Percentiles rank a stretch among this genome's conserved stretches.
Evolutionary conservation across 2,888 invertebrate species (phyloP).

Genomic region (Thecophora atra): DNA sequence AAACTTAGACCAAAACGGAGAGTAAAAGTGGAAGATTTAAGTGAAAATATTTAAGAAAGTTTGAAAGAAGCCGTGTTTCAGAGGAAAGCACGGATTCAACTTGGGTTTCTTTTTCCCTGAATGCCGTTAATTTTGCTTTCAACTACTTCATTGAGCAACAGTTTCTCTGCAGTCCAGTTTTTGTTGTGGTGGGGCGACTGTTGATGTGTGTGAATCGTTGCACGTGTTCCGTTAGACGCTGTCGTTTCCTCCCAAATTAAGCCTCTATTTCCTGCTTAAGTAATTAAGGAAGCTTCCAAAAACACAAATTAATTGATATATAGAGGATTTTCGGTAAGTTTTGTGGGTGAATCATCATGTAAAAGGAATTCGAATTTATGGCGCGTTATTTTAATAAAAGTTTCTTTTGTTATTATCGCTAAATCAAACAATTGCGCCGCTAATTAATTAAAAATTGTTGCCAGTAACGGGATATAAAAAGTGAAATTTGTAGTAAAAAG

Average conservation of each 20-base stretch:
- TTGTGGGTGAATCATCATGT: not conserved
- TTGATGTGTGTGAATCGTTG: not conserved
- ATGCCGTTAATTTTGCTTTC: not conserved
- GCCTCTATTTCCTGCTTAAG: not conserved
- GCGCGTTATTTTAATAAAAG: not conserved
- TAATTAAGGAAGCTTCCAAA: not conserved
- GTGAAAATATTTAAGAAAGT: not conserved
- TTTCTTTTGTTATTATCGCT: not conserved
- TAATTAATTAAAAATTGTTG: too few relatives aligned
- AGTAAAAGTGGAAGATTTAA: not conserved
- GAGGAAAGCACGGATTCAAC: not conserved
- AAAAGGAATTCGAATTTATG: not conserved
- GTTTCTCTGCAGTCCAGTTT: not conserved
- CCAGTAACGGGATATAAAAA: too few relatives aligned
- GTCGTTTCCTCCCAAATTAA: not conserved
- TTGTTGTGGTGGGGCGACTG: not conserved
- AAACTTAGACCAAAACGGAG: not conserved
- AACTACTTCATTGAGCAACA: not conserved
- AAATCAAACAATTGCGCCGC: too few relatives aligned
- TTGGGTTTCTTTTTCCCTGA: not conserved
- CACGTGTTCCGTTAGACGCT: constrained; percentile 22
- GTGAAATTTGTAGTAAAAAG: too few relatives aligned
- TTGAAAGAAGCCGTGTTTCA: too few relatives aligned
- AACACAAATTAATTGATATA: constrained; percentile 14
- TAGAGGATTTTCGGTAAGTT: constrained; percentile 10